Base-by-base conservation (phyloP, 2,888 invertebrate species). In the Polydesmus complanatus region DNA sequence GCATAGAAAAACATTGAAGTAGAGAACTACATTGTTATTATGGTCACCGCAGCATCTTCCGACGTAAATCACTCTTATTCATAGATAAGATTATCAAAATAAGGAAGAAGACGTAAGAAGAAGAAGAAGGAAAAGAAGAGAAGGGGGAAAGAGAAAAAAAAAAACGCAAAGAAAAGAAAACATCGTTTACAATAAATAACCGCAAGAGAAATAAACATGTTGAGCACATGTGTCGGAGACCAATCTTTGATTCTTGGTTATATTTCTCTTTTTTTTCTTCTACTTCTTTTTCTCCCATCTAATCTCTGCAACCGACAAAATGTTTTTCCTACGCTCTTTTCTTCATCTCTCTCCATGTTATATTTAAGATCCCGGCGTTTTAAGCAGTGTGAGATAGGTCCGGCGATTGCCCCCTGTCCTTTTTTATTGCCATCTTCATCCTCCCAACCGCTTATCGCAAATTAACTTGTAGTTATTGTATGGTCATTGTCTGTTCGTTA, bases 361-460 rank as follows among this genome's bases (percentile, higher is more conserved):
- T 37, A 14, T 37, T 37, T 37, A 37, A 37, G 37, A 37, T 37
- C 37, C 37, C n/a, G n/a, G n/a, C n/a, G n/a, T n/a, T n/a, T n/a
- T n/a, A n/a, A n/a, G n/a, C n/a, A n/a, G 37, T 37, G 5, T 37
- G 37, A 37, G 37, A 37, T 37, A 37, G 14, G 37, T 37, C 37
- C 14, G 14, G 8, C 37, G 37, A 37, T 37, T 37, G 14, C 8
- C 37, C 37, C 37, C 14, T 14, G 14, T 5, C 14, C 14, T 5
- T 5, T 57, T 57, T 57, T 57, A 57, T 57, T 57, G 57, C 22
- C 49, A 57, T 56, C 47, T 56, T 47, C 56, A 56, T 57, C 48
- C 48, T 57, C 57, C 57, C 57, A 48, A 57, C 48, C 57, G 57
- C 49, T 57, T 57, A 57, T 57, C 57, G 50, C 57, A 57, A 57